Base-by-base conservation (phyloP, 2,113 vertebrate genomes). In the Chamaea fasciata region DNA sequence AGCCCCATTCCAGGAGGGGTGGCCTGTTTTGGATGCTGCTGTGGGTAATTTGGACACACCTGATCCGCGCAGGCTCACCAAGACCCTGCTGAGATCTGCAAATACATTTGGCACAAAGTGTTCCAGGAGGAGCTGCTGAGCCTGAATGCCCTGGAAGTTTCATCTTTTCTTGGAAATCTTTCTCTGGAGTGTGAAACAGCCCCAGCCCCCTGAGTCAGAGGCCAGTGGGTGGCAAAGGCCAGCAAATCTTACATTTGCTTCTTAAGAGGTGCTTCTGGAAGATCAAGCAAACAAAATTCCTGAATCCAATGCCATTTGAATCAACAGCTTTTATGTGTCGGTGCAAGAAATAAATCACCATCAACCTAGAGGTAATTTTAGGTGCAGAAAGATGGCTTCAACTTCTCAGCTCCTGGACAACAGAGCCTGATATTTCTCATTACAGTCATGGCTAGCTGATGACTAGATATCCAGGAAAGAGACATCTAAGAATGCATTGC, bases 41-140 rank as follows among this genome's bases (percentile, higher is more conserved):
- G n/a, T 77, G 19, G 52, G 31, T 67, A 57, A 70, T 74, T 74
- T 83, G 76, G 59, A 53, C 46, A 35, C 0, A 2, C 26, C 47
- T 91, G 55, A 68, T 71, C 22, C 0, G 0, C 39, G 33, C 4
- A 11, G 52, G 11, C 81, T 84, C 0, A 4, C 77, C 77, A 91
- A 60, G 78, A 83, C 77, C 74, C 30, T 27, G 42, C 53, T 46
- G 42, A 37, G 41, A 13, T 57, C 86, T 84, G 71, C 57, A 91
- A 91, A 93, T 78, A 17, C 10, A 1, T 71, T 85, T 90, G 85
- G 75, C 78, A 83, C 64, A 74, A 79, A 49, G 31, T 2, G 7
- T 64, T 57, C 67, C 88, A 90, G 63, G 63, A 91, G 42, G 39
- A 92, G 46, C 53, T 90, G 59, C 41, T 80, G 79, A 69, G 67